These are phyloP conservation scores for Cryptoleucopteryx plumbea DNA, from an alignment of 2,113 vertebrate genomes.

Conservation along the genomic window DNA sequence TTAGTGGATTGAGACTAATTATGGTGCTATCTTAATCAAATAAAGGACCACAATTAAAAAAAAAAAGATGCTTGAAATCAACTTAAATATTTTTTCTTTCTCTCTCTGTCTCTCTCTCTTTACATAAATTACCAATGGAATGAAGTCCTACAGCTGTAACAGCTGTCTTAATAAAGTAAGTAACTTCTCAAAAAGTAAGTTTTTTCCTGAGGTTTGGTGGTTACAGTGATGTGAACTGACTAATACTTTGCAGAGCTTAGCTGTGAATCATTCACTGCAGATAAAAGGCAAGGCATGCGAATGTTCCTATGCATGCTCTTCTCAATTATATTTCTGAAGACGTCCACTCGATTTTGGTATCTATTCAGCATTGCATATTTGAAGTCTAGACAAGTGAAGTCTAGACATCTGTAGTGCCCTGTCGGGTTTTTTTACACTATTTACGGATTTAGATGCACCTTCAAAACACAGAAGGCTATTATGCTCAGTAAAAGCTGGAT, in stretches of 20 bases:
- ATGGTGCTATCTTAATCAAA: constrained; percentile 4
- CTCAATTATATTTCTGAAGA: neutral
- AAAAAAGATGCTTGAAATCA: neutral
- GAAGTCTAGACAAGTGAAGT: constrained; percentile 6
- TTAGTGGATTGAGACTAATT: constrained; percentile 31
- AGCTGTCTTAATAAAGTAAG: neutral
- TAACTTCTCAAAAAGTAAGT: neutral
- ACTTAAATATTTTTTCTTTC: neutral
- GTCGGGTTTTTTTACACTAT: neutral
- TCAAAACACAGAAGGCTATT: neutral
- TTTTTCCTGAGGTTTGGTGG: neutral
- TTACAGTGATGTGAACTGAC: constrained; percentile 8
- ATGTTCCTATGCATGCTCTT: neutral
- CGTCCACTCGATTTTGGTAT: neutral
- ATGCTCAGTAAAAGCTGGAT: neutral
- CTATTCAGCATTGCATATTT: neutral
- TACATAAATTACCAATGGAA: neutral
- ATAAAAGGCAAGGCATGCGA: neutral
- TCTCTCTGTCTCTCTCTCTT: neutral
- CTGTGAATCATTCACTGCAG: constrained; percentile 1
- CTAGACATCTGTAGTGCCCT: neutral
- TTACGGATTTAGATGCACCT: neutral
- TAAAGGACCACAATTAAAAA: neutral
- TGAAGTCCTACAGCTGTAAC: neutral
- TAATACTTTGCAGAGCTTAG: constrained; percentile 1